Evolutionary conservation across 2,797 vertebrate genomes (phyloP).

Genomic region (Micromesistius poutassou): DNA sequence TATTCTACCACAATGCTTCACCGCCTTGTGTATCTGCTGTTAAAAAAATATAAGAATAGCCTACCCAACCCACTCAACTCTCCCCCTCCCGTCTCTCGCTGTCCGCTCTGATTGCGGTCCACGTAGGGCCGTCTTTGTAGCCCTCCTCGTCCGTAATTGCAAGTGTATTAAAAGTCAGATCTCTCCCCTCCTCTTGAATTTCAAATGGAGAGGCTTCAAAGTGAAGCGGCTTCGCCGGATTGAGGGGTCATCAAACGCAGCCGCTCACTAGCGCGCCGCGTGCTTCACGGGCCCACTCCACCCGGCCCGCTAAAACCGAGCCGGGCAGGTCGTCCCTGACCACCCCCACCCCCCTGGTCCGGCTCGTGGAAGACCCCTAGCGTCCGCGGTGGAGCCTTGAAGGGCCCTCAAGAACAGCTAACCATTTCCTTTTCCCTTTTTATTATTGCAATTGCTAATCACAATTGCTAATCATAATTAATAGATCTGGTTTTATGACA

Average conservation of each 20-base stretch:
- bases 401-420: too few species aligned
- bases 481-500: too few species aligned
- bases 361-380: too few species aligned
- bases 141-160: conserved; percentile 36
- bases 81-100: conserved; percentile 8
- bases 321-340: too few species aligned
- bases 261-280: conserved; percentile 32
- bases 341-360: neutral
- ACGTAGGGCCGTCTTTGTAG: conserved; percentile 10
- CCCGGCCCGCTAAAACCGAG: too few species aligned
- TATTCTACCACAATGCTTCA: neutral
- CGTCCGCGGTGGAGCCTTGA: too few species aligned
- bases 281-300: conserved; percentile 22
- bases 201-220: conserved; percentile 77
- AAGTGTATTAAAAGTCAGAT: conserved; percentile 68
- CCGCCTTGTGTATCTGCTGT: neutral
- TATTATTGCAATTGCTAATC: neutral
- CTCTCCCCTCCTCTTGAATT: conserved; percentile 68
- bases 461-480: neutral
- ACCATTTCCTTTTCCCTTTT: too few species aligned
- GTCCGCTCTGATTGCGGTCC: conserved; percentile 31
- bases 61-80: neutral
- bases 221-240: conserved; percentile 57
- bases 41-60: neutral
- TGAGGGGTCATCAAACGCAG: conserved; percentile 63